Evolutionary conservation across 1,140 invertebrate genomes (phyloP).

Genomic region (Drosophila ananassae): DNA sequence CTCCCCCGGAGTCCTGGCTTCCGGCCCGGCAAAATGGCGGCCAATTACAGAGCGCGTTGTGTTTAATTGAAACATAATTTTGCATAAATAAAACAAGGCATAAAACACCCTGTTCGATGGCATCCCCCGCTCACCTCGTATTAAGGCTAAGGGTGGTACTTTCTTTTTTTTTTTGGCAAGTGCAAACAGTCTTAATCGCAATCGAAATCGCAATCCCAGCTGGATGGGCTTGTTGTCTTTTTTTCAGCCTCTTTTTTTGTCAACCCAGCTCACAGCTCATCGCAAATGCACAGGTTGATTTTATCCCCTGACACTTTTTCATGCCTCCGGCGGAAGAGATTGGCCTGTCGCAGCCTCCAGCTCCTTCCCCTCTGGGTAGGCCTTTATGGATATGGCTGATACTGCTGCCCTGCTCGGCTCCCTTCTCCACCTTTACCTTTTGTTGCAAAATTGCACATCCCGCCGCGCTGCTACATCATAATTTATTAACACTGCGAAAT

Average conservation of each 20-base stretch:
- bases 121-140: not conserved
- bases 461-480: constrained; percentile 73
- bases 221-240: constrained; percentile 3
- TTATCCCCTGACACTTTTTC: constrained; percentile 78
- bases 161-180: constrained; percentile 51
- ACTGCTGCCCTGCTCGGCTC: not conserved
- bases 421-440: constrained; percentile 28
- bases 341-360: constrained; percentile 30
- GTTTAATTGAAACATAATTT: constrained; percentile 84
- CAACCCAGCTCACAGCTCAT: constrained; percentile 64
- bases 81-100: constrained; percentile 82
- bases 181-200: constrained; percentile 59
- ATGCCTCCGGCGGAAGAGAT: constrained; percentile 42
- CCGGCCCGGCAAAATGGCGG: constrained; percentile 50
- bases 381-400: constrained; percentile 47
- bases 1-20: constrained; percentile 9
- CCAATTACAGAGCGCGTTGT: constrained; percentile 73
- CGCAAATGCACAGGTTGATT: constrained; percentile 83
- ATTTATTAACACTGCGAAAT: constrained; percentile 77
- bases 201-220: constrained; percentile 34
- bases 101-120: constrained; percentile 78
- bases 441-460: constrained; percentile 69
- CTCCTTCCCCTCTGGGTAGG: constrained; percentile 16
- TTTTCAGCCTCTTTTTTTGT: not conserved
- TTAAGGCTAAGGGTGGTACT: constrained; percentile 52